These are phyloP conservation scores for Aplysia californica DNA, from an alignment of 1,140 invertebrate genomes.

Conservation along the genomic window DNA sequence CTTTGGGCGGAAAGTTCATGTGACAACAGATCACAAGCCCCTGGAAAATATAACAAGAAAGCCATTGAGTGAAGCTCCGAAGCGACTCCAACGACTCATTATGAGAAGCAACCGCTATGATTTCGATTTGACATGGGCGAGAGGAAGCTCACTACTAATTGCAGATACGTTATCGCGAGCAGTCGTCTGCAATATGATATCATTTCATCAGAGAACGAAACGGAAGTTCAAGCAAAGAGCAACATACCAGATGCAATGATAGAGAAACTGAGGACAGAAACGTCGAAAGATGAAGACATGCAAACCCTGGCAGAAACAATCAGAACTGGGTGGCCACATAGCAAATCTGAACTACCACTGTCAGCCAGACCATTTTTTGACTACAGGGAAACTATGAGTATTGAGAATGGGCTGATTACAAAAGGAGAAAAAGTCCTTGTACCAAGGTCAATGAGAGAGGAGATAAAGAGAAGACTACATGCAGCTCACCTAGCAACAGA, in stretches of 20 bases:
- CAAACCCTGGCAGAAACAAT: neutral
- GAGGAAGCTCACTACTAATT: conserved; percentile 27
- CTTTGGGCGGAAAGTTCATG: conserved; percentile 29
- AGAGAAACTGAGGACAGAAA: neutral
- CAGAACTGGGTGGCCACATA: neutral
- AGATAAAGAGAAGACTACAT: conserved; percentile 1
- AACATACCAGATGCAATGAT: neutral
- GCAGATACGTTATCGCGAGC: conserved; percentile 38
- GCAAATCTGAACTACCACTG: neutral
- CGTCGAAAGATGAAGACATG: neutral
- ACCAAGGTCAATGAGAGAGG: neutral
- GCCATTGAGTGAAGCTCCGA: conserved; percentile 32
- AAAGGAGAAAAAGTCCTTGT: conserved; percentile 19
- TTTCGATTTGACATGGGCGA: conserved; percentile 27
- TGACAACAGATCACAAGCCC: conserved; percentile 61
- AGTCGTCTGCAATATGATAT: too few relatives aligned
- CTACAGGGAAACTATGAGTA: conserved; percentile 2
- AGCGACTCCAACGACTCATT: conserved; percentile 29
- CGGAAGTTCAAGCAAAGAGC: neutral
- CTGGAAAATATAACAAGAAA: conserved; percentile 65
- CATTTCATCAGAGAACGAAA: neutral
- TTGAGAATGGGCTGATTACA: neutral
- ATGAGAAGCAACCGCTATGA: conserved; percentile 34
- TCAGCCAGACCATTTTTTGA: neutral
- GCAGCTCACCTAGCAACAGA: conserved; percentile 12